Evolutionary conservation across 1,140 invertebrate genomes (phyloP).

Genomic region (Tachypleus tridentatus): DNA sequence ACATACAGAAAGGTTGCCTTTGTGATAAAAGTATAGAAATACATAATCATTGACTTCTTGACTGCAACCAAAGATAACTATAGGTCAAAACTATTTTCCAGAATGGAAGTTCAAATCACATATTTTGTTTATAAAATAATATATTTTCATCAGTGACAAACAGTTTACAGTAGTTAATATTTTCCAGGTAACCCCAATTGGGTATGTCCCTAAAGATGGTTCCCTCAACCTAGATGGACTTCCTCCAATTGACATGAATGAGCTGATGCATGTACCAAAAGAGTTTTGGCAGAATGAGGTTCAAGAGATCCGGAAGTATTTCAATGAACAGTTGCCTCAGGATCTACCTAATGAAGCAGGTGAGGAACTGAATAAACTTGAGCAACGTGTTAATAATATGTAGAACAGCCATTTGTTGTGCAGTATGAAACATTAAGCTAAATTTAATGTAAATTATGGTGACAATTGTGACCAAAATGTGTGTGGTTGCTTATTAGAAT

Average conservation of each 20-base stretch:
- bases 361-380: conserved; percentile 58
- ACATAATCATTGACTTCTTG: no score
- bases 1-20: no score
- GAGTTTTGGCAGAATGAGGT: conserved; percentile 88
- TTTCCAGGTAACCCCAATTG: conserved; percentile 52
- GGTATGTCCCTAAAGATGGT: conserved; percentile 52
- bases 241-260: conserved; percentile 53
- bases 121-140: no score
- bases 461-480: neutral
- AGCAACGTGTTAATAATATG: conserved; percentile 36
- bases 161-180: no score
- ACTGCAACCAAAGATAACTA: no score
- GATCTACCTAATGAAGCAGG: conserved; percentile 70
- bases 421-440: neutral
- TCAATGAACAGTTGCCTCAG: conserved; percentile 74
- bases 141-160: no score
- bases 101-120: no score
- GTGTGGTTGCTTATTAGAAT: neutral
- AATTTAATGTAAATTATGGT: neutral
- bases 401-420: neutral
- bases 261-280: conserved; percentile 74
- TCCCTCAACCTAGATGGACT: conserved; percentile 59
- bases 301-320: conserved; percentile 70
- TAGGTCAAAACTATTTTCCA: no score
- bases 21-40: no score